These are phyloP conservation scores for Metalampra italica DNA, from an alignment of 2,888 invertebrate genomes.

Conservation along the genomic window DNA sequence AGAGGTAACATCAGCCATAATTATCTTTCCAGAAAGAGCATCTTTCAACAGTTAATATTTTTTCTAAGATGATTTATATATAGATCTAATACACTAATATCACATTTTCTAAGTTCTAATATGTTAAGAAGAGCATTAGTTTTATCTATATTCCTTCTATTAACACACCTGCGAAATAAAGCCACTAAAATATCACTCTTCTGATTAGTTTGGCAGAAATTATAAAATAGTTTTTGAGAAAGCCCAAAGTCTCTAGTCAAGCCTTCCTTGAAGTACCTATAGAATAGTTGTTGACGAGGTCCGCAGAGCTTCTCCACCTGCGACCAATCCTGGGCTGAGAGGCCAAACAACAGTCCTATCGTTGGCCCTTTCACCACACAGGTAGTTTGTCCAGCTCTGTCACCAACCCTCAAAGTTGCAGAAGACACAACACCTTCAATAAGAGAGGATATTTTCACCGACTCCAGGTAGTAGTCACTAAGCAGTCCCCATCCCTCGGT, in stretches of 20 bases:
- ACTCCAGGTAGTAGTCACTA: conserved; percentile 61
- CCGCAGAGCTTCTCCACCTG: conserved; percentile 53
- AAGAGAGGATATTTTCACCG: conserved; percentile 50
- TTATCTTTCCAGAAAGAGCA: no score
- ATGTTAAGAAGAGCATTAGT: conserved; percentile 57
- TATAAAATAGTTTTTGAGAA: conserved; percentile 68
- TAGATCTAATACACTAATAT: conserved; percentile 41
- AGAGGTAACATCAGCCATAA: not conserved
- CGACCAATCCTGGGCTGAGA: conserved; percentile 52
- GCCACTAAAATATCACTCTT: conserved; percentile 47
- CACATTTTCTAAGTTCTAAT: conserved; percentile 46
- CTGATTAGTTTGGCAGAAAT: conserved; percentile 59
- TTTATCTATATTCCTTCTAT: conserved; percentile 54
- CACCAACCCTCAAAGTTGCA: conserved; percentile 56
- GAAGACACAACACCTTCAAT: conserved; percentile 30
- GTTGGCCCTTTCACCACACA: conserved; percentile 52
- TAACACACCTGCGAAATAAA: conserved; percentile 48
- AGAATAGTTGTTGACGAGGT: conserved; percentile 56
- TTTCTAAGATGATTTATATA: conserved; percentile 40
- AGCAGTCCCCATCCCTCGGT: conserved; percentile 56
- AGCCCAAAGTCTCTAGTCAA: conserved; percentile 42
- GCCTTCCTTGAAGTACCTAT: conserved; percentile 66
- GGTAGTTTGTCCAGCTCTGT: conserved; percentile 55
- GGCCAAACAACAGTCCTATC: conserved; percentile 55
- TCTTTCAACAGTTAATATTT: conserved; percentile 1